phyloP scores from a whole-genome alignment of 2,888 invertebrate genomes.

The Sinodicranocentrus sp. region DNA sequence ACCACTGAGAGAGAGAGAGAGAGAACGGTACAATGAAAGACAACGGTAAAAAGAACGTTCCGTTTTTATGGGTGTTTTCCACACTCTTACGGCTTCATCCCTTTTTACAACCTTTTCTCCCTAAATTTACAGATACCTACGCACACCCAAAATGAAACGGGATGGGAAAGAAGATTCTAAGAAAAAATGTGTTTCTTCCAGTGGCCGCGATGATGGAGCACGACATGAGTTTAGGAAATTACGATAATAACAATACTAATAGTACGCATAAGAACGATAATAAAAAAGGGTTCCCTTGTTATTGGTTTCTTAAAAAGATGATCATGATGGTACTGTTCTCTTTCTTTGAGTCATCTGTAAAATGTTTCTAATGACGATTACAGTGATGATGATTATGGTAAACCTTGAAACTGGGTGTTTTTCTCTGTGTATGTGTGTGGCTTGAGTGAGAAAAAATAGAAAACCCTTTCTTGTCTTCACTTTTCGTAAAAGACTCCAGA shows the following conservation, averaged over 20 bases:
- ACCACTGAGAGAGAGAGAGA: too few relatives aligned
- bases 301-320: constrained; percentile 50
- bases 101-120: constrained; percentile 9
- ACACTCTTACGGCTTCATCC: not conserved
- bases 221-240: constrained; percentile 33
- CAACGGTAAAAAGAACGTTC: not conserved
- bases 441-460: constrained; percentile 4
- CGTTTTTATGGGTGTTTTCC: constrained; percentile 17
- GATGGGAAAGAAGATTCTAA: constrained; percentile 19
- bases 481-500: constrained; percentile 9
- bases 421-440: constrained; percentile 51
- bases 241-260: constrained; percentile 48
- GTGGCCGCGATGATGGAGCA: constrained; percentile 18
- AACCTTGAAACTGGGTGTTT: constrained; percentile 45
- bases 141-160: not conserved
- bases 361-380: constrained; percentile 51
- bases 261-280: not conserved
- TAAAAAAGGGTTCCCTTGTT: constrained; percentile 44
- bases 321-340: constrained; percentile 6
- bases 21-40: constrained; percentile 8
- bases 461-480: constrained; percentile 42
- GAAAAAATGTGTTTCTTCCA: not conserved
- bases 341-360: constrained; percentile 55
- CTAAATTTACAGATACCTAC: not conserved
- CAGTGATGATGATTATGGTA: constrained; percentile 38